Evolutionary conservation across 2,113 vertebrate genomes (phyloP).

Genomic region (Mus musculus): DNA sequence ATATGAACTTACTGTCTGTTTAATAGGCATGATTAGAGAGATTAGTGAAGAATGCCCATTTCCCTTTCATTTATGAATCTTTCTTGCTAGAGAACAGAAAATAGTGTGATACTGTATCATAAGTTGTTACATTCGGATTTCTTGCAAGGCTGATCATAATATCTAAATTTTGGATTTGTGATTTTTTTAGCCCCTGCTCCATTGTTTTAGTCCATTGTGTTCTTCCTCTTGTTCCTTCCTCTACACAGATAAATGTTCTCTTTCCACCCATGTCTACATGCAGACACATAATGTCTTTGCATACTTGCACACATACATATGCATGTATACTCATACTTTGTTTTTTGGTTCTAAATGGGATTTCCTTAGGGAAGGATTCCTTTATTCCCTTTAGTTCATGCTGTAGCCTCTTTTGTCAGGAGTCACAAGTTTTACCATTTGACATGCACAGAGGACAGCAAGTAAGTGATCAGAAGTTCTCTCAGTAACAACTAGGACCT

Average conservation of each 20-base stretch:
- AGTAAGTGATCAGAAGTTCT: not conserved
- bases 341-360: not conserved
- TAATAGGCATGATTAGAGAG: constrained; percentile 19
- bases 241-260: not conserved
- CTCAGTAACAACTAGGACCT: not conserved
- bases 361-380: not conserved
- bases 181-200: not conserved
- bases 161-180: constrained; percentile 54
- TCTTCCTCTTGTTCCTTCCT: not conserved
- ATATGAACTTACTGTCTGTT: constrained; percentile 10
- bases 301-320: not conserved
- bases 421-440: not conserved
- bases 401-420: not conserved
- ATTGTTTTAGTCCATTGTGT: not conserved
- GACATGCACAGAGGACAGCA: not conserved
- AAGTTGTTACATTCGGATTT: not conserved
- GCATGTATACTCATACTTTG: not conserved
- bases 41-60: constrained; percentile 20
- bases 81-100: not conserved
- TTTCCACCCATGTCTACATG: not conserved
- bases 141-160: not conserved
- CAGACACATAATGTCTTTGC: not conserved
- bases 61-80: constrained; percentile 34
- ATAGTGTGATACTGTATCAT: not conserved
- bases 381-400: not conserved